Conservation (phyloP, 1,140 invertebrate species). For the Diplogasteroides magnus region DNA sequence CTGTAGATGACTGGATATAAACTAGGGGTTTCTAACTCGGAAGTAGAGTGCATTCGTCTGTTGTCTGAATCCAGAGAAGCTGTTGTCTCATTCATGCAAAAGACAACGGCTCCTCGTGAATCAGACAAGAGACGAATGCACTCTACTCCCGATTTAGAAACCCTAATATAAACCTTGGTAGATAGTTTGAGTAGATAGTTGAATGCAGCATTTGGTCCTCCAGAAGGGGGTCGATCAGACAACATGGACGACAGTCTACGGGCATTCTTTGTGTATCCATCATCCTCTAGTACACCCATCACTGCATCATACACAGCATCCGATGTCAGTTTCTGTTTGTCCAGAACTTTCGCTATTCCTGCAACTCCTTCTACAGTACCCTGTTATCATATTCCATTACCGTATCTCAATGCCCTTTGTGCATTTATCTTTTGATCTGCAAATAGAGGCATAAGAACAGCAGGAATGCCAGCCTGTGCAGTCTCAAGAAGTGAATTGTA, state of each 20-base stretch:
- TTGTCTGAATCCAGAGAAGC: too few relatives aligned
- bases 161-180: neutral
- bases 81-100: too few relatives aligned
- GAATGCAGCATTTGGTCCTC: constrained; percentile 25
- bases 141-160: neutral
- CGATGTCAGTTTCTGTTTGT: constrained; percentile 37
- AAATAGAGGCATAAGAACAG: constrained; percentile 53
- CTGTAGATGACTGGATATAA: too few relatives aligned
- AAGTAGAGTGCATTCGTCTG: too few relatives aligned
- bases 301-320: constrained; percentile 39
- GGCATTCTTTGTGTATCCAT: constrained; percentile 45
- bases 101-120: too few relatives aligned
- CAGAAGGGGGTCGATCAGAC: constrained; percentile 36
- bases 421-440: constrained; percentile 55
- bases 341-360: constrained; percentile 27
- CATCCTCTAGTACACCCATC: constrained; percentile 34
- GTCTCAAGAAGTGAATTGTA: constrained; percentile 54
- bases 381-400: constrained; percentile 23
- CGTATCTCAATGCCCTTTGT: constrained; percentile 47
- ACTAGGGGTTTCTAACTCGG: too few relatives aligned
- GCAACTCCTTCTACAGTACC: constrained; percentile 26
- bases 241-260: constrained; percentile 44
- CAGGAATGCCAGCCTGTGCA: constrained; percentile 47
- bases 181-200: constrained; percentile 44
- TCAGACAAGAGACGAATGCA: too few relatives aligned